These are phyloP conservation scores for Erebia palarica DNA, from an alignment of 2,888 invertebrate species.

Conservation along the genomic window DNA sequence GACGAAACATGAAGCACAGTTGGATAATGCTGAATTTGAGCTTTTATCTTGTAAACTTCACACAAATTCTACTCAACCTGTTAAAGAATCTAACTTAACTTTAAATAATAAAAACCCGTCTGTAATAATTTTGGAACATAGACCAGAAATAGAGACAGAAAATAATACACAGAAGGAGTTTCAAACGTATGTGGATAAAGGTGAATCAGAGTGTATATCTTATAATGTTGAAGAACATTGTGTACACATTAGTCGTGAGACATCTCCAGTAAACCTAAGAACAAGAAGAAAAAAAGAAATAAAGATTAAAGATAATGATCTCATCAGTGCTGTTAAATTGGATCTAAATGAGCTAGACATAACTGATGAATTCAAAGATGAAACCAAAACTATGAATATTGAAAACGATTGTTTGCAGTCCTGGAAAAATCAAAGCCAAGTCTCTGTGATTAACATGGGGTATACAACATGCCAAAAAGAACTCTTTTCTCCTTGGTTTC, in stretches of 20 bases:
- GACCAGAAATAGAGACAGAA: not conserved
- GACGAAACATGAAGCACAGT: not conserved
- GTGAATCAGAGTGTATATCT: not conserved
- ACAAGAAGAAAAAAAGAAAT: not conserved
- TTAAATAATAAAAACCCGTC: not conserved
- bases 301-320: not conserved
- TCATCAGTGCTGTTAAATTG: not conserved
- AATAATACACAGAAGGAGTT: not conserved
- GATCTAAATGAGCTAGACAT: not conserved
- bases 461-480: slow-evolving; percentile 51
- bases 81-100: not conserved
- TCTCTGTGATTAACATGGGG: slow-evolving; percentile 7
- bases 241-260: not conserved
- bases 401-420: not conserved
- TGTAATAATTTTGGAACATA: not conserved
- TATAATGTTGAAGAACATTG: not conserved
- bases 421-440: not conserved
- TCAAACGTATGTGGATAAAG: not conserved
- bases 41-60: not conserved
- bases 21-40: not conserved
- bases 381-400: not conserved
- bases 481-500: slow-evolving; percentile 64
- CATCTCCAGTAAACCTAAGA: not conserved
- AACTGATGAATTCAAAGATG: not conserved
- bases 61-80: not conserved